phyloP scores from a whole-genome alignment of 2,888 invertebrate species.

The Lycaena phlaeas region DNA sequence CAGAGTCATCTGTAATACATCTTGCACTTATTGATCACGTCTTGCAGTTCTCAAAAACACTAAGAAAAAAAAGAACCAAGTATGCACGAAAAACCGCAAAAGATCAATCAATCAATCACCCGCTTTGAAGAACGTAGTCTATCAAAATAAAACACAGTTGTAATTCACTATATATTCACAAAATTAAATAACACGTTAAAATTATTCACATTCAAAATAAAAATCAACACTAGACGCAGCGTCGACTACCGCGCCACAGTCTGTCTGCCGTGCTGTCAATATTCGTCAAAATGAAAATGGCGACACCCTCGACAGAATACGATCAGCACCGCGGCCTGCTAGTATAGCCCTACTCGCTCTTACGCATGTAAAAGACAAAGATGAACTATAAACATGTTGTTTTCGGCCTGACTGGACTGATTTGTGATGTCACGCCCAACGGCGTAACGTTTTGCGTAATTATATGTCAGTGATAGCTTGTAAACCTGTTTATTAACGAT shows the following conservation, averaged over 20 bases:
- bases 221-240: constrained; percentile 67
- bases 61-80: constrained; percentile 61
- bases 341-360: constrained; percentile 35
- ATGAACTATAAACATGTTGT: constrained; percentile 50
- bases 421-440: constrained; percentile 74
- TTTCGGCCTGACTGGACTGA: constrained; percentile 62
- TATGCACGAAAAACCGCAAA: constrained; percentile 61
- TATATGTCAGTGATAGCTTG: constrained; percentile 55
- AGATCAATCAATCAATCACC: constrained; percentile 41
- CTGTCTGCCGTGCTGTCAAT: constrained; percentile 77
- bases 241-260: constrained; percentile 68
- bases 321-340: constrained; percentile 62
- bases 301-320: constrained; percentile 76
- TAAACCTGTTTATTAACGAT: constrained; percentile 67
- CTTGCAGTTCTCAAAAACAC: constrained; percentile 70
- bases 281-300: constrained; percentile 83
- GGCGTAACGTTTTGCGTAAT: constrained; percentile 73
- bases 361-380: constrained; percentile 30
- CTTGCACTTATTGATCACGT: constrained; percentile 72
- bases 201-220: constrained; percentile 69
- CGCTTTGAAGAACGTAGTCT: constrained; percentile 29
- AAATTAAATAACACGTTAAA: constrained; percentile 43
- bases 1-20: constrained; percentile 68
- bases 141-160: constrained; percentile 41
- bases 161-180: constrained; percentile 29